Base-by-base conservation (phyloP, 2,113 vertebrate species). In the Podarcis muralis region DNA sequence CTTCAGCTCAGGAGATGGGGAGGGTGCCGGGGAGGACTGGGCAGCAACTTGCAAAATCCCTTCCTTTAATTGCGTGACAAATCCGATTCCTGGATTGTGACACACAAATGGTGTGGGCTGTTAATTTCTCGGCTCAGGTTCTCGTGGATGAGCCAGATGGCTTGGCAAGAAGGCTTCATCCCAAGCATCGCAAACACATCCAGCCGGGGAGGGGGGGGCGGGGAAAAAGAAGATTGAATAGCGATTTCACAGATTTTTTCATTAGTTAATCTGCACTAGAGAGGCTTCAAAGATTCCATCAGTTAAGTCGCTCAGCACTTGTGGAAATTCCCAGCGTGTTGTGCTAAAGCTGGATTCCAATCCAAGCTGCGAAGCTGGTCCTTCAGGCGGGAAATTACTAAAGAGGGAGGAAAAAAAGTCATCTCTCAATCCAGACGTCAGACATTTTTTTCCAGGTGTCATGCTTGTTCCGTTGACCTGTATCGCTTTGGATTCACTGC, bases 221-320 rank as follows among this genome's bases (percentile, higher is more conserved):
- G 90, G 30, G 27, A 48, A 93, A 94, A 90, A 94, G 95, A 96
- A 96, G 94, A 96, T 92, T 94, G 93, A 93, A 93, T 94, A 94
- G 91, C 95, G 93, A 96, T 96, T 96, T 96, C 94, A 95, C 95
- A 94, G 95, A 95, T 96, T 97, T 96, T 91, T 95, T 96, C 95
- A 95, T 97, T 96, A 96, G 95, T 97, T 97, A 96, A 97, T 96
- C 95, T 94, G 95, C 95, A 90, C 96, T 96, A 93, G 91, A 96
- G 96, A 96, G 93, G 93, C 95, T 96, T 97, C 95, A 95, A 96
- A 96, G 96, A 97, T 95, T 94, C 93, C 95, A 97, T 97, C 96
- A 93, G 94, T 95, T 96, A 96, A 95, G 96, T 97, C 94, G 89
- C 91, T 94, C 88, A 90, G 94, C 92, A 95, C 93, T 96, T 95